Conservation (phyloP, 2,113 vertebrate genomes). For the Carassius carassius region DNA sequence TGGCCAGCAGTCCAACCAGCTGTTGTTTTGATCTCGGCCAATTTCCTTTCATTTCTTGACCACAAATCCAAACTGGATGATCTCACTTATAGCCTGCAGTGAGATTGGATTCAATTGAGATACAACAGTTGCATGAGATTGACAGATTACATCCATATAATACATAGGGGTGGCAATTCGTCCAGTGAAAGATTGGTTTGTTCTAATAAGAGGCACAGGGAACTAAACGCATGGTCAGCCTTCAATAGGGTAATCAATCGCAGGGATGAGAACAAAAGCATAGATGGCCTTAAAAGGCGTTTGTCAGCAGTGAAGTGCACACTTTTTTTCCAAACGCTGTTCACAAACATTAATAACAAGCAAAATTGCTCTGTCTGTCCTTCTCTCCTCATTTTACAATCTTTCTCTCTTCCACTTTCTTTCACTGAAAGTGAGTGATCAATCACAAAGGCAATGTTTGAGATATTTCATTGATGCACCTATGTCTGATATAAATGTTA, state of each 20-base stretch:
- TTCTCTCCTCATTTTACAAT: constrained; percentile 12
- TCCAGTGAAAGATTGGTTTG: constrained; percentile 43
- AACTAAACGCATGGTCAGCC: constrained; percentile 34
- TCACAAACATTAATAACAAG: constrained; percentile 32
- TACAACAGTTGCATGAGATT: constrained; percentile 6
- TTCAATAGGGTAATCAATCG: constrained; percentile 43
- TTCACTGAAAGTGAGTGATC: constrained; percentile 36
- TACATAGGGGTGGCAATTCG: constrained; percentile 10
- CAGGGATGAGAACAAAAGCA: neutral
- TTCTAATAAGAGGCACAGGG: constrained; percentile 41
- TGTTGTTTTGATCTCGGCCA: constrained; percentile 47
- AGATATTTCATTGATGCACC: constrained; percentile 32
- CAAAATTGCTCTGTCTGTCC: constrained; percentile 13
- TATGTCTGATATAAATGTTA: constrained; percentile 32
- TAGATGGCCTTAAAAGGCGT: constrained; percentile 4
- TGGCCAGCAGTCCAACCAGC: constrained; percentile 38
- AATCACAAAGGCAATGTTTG: constrained; percentile 31
- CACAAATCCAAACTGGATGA: neutral
- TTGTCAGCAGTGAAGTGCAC: constrained; percentile 32
- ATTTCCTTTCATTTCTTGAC: constrained; percentile 40
- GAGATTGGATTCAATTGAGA: neutral
- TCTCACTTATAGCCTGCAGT: neutral
- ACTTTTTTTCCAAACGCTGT: neutral
- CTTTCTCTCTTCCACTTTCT: neutral
- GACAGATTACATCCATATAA: constrained; percentile 39